These are phyloP conservation scores for Mustela nigripes DNA, from an alignment of 2,113 vertebrate species.

Conservation along the genomic window DNA sequence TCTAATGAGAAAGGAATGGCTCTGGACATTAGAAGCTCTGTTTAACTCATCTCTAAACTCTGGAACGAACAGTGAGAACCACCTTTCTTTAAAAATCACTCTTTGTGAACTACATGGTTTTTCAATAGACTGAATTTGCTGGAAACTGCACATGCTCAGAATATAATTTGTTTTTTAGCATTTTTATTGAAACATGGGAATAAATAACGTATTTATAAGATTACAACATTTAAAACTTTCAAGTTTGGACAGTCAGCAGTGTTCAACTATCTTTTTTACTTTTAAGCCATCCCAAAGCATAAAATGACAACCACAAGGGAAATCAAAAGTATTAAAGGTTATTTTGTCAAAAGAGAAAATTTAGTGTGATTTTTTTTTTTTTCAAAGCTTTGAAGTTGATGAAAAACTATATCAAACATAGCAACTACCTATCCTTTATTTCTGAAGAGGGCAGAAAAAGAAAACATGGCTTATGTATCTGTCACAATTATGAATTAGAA, in stretches of 20 bases:
- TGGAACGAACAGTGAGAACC: conserved; percentile 29
- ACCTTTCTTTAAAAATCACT: conserved; percentile 56
- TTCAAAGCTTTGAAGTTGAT: neutral
- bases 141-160: conserved; percentile 47
- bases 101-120: conserved; percentile 53
- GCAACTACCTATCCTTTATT: neutral
- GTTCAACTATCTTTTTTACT: conserved; percentile 47
- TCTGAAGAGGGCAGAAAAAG: neutral
- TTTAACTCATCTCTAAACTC: conserved; percentile 44
- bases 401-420: neutral
- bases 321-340: conserved; percentile 15
- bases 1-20: conserved; percentile 62
- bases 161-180: conserved; percentile 61
- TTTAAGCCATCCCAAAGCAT: neutral
- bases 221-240: conserved; percentile 45
- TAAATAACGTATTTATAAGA: conserved; percentile 38
- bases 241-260: neutral
- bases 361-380: conserved; percentile 20
- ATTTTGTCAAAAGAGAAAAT: conserved; percentile 59
- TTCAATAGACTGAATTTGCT: conserved; percentile 48
- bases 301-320: conserved; percentile 3
- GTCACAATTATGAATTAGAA: neutral
- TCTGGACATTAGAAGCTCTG: conserved; percentile 55
- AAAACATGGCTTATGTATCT: neutral
- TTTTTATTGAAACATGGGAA: conserved; percentile 35